Conservation (phyloP, 2,797 vertebrate species). For the Pseudomugil tenellus region DNA sequence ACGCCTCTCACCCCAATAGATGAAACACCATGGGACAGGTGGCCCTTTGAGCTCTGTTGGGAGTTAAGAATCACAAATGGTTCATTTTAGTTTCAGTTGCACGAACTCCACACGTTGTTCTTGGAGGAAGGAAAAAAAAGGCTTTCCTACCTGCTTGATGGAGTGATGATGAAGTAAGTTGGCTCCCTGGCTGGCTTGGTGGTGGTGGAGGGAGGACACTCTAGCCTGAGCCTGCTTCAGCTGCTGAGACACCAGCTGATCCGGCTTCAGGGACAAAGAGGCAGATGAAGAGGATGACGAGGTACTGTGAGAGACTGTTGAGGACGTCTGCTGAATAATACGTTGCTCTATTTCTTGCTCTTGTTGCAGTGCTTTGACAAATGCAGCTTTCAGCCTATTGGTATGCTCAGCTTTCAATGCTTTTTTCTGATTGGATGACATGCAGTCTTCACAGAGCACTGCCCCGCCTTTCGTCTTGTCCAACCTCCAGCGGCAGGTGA, state of each 20-base stretch:
- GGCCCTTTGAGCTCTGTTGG: constrained; percentile 85
- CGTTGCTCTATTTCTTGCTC: constrained; percentile 98
- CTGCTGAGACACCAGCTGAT: constrained; percentile 81
- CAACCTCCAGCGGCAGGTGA: constrained; percentile 96
- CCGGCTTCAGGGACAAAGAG: constrained; percentile 74
- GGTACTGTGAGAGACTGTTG: constrained; percentile 68
- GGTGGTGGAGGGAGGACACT: constrained; percentile 75
- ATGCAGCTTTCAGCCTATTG: constrained; percentile 93
- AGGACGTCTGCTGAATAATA: constrained; percentile 86
- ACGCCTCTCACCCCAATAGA: constrained; percentile 84
- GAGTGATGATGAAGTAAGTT: constrained; percentile 85
- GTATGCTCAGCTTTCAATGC: constrained; percentile 95
- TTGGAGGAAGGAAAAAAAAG: neutral
- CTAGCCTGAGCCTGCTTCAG: constrained; percentile 80
- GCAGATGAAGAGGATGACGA: constrained; percentile 71
- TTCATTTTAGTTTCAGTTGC: neutral
- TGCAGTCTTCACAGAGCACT: constrained; percentile 94
- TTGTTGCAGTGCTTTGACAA: constrained; percentile 95
- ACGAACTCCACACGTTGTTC: neutral
- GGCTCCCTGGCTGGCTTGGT: constrained; percentile 83
- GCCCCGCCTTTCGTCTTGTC: constrained; percentile 86
- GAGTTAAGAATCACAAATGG: constrained; percentile 6
- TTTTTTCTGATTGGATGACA: constrained; percentile 96
- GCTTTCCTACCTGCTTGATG: constrained; percentile 88
- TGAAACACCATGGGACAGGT: constrained; percentile 87